These are phyloP conservation scores for Gasterosteus nipponicus DNA, from an alignment of 2,113 vertebrate species.

Conservation along the genomic window DNA sequence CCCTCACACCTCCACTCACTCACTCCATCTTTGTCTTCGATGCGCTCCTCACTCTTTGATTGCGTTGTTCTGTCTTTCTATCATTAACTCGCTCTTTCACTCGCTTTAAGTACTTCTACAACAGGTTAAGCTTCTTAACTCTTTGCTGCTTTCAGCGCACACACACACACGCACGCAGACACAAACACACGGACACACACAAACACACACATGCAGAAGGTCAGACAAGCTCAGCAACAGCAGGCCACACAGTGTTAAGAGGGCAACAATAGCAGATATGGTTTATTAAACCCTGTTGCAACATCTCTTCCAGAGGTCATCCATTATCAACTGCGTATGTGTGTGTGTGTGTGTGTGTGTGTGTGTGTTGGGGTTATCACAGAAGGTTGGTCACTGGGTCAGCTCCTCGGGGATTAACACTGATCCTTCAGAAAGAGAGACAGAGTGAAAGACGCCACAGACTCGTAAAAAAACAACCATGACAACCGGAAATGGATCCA, in stretches of 20 bases:
- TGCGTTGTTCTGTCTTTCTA: background rate
- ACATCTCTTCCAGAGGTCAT: conserved; percentile 52
- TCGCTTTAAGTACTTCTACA: conserved; percentile 52
- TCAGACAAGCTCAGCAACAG: conserved; percentile 3
- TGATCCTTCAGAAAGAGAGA: conserved; percentile 36
- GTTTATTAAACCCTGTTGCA: conserved; percentile 43
- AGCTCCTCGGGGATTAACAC: conserved; percentile 38
- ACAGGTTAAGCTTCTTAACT: conserved; percentile 76
- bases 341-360: conserved; percentile 3
- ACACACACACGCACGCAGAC: conserved; percentile 39
- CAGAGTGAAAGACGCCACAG: background rate
- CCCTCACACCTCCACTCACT: background rate
- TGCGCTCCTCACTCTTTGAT: background rate
- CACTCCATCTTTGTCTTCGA: background rate
- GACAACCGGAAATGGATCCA: background rate
- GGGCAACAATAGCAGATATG: background rate
- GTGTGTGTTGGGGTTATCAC: conserved; percentile 7
- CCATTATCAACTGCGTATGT: conserved; percentile 14
- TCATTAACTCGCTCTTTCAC: background rate
- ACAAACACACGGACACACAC: conserved; percentile 25
- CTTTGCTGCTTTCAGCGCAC: conserved; percentile 62
- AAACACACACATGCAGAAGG: background rate
- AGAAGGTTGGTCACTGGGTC: conserved; percentile 44
- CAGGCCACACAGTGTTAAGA: conserved; percentile 28
- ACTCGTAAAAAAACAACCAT: conserved; percentile 30